Evolutionary conservation across 2,797 vertebrate species (phyloP), one percentile per base, ranked within the genome.

Genomic region (Sebastes ruberrimus): DNA sequence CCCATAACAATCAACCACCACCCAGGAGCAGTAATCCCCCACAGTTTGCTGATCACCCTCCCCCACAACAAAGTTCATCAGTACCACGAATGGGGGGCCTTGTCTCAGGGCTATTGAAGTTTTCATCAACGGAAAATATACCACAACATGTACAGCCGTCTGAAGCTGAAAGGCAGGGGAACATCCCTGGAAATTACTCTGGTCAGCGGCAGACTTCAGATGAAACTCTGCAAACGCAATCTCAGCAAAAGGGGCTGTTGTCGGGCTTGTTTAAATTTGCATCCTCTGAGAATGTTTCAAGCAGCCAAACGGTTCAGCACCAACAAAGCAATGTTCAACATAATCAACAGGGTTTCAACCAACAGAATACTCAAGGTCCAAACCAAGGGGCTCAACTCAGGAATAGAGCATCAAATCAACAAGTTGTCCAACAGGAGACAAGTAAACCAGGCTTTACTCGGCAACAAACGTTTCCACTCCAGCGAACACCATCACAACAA

Each of bases 71-170:
- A 78, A 91, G 52, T 79, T 78, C 71, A 75, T 62, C 86, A 32
- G n/a, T 81, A 70, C 23, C 88, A 74, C 90, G 85, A 16, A 77
- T 68, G 67, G 89, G 88, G 75, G 90, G 92, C 2, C 63, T 95
- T 87, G 88, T 97, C 79, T 93, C 95, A 67, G 94, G 94, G 0
- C 82, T 95, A 49, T 89, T 96, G 84, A 97, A 93, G 86, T 94
- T 95, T 93, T 93, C 96, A 82, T 96, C 96, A 82, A 83, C 90
- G 73, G 95, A 96, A 91, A 96, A 94, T 75, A 57, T 90, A 63
- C 72, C 86, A 35, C 85, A 88, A 71, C 91, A 91, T 57, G 32
- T 62, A 35, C 89, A 89, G 16, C n/a, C 65, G 6, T 27, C 76
- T 71, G 84, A 84, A 71, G 46, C 61, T 78, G 81, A 78, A 76